These are phyloP conservation scores for Dione juno DNA, from an alignment of 2,888 invertebrate species.

Conservation along the genomic window DNA sequence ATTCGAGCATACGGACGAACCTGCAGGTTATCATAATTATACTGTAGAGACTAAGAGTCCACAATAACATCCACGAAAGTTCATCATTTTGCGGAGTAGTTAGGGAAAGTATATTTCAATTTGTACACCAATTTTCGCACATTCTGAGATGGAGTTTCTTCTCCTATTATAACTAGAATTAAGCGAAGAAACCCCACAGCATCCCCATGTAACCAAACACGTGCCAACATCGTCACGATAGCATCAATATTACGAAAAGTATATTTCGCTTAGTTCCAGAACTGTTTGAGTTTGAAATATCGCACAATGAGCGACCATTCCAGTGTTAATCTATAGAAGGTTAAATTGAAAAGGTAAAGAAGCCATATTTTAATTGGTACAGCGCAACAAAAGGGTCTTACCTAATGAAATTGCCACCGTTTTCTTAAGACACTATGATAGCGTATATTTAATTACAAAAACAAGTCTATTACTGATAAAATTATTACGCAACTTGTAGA, in stretches of 20 bases:
- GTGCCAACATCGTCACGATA: not conserved
- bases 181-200: no score
- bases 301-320: constrained; percentile 20
- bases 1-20: no score
- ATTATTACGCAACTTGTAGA: not conserved
- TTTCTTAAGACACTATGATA: not conserved
- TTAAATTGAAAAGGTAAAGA: constrained; percentile 1
- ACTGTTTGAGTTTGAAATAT: constrained; percentile 1
- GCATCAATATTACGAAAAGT: not conserved
- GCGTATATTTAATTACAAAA: not conserved
- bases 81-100: no score
- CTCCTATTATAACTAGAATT: no score
- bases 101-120: no score
- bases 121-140: no score
- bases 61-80: no score
- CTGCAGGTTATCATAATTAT: no score
- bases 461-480: not conserved
- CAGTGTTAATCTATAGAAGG: not conserved
- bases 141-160: no score
- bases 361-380: constrained; percentile 5
- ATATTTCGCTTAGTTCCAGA: not conserved
- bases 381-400: constrained; percentile 5
- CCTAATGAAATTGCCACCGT: constrained; percentile 1
- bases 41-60: no score
- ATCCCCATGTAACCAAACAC: not conserved